Conservation (phyloP, 2,888 invertebrate genomes). For the Gerris lacustris region DNA sequence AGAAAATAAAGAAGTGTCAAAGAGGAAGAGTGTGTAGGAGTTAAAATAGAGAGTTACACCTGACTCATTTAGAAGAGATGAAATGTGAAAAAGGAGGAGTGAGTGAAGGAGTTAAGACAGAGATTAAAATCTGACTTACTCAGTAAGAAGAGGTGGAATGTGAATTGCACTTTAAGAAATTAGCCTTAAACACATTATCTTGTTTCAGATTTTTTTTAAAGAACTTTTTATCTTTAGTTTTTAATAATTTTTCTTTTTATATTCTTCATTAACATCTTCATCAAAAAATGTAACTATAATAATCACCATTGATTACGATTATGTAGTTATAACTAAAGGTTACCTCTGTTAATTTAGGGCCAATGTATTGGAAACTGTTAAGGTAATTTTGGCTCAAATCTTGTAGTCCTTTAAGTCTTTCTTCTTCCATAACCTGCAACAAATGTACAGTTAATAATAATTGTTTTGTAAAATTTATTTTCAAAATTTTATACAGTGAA, state of each 20-base stretch:
- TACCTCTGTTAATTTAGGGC: slow-evolving; percentile 62
- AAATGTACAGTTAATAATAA: neutral
- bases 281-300: too few relatives aligned
- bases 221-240: too few relatives aligned
- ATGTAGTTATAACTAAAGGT: slow-evolving; percentile 19
- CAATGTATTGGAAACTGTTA: slow-evolving; percentile 51
- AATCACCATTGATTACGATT: neutral
- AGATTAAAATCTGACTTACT: neutral
- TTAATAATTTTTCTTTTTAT: too few relatives aligned
- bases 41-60: neutral
- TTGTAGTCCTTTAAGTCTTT: slow-evolving; percentile 70
- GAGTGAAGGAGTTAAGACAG: neutral
- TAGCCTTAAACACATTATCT: too few relatives aligned
- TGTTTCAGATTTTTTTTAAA: too few relatives aligned
- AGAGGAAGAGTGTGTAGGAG: neutral
- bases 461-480: neutral
- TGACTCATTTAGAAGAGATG: neutral
- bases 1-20: neutral
- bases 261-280: too few relatives aligned
- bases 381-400: slow-evolving; percentile 48
- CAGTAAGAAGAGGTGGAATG: too few relatives aligned
- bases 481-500: neutral
- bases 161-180: too few relatives aligned
- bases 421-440: slow-evolving; percentile 61
- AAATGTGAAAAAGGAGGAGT: neutral